phyloP scores from a whole-genome alignment of 2,797 vertebrate genomes.

The Tangara arthus region DNA sequence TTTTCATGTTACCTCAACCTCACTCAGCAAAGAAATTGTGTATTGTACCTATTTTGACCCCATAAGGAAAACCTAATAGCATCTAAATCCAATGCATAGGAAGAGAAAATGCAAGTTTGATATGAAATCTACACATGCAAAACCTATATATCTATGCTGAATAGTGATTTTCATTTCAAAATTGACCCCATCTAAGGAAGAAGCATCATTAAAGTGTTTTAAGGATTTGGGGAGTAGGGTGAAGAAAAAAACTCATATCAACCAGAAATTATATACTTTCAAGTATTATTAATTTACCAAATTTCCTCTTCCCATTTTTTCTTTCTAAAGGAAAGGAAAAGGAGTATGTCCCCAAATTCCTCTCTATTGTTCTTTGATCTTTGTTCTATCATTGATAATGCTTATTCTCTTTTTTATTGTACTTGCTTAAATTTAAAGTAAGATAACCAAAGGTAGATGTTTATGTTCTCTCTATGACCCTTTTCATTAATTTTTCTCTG shows the following conservation, averaged over 20 bases:
- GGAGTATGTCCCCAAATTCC: background rate
- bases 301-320: background rate
- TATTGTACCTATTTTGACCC: background rate
- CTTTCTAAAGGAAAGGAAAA: background rate
- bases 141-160: background rate
- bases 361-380: background rate
- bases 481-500: background rate
- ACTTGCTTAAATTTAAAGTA: background rate
- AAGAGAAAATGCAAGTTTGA: background rate
- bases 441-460: background rate
- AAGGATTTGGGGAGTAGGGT: fast-evolving
- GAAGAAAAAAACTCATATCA: background rate
- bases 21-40: background rate
- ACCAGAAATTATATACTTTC: background rate
- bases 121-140: background rate
- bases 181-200: background rate
- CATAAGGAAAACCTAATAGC: background rate
- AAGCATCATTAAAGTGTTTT: background rate
- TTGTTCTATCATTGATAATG: background rate
- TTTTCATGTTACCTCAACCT: background rate
- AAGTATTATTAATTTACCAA: background rate
- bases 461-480: background rate
- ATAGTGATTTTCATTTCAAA: background rate
- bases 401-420: background rate
- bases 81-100: background rate